These are phyloP conservation scores for Ageneiosus marmoratus DNA, from an alignment of 2,113 vertebrate genomes.

Conservation along the genomic window DNA sequence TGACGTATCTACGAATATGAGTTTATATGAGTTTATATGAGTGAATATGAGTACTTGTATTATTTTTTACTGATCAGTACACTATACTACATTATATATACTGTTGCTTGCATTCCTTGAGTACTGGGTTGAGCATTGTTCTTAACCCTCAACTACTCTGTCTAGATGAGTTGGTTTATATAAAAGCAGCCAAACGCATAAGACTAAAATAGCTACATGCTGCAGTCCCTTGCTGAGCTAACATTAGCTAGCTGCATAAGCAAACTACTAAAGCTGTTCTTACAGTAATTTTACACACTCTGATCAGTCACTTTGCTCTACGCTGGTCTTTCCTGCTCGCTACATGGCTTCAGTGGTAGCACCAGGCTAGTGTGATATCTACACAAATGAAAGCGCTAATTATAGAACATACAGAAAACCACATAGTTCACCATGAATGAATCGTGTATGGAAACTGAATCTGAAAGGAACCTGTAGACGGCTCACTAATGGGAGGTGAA, in stretches of 20 bases:
- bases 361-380: background rate
- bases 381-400: background rate
- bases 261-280: background rate
- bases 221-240: background rate
- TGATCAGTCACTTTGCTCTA: background rate
- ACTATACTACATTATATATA: background rate
- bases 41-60: no score
- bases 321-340: background rate
- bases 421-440: background rate
- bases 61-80: background rate
- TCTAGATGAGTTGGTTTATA: background rate
- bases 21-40: no score
- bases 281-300: no score
- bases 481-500: background rate
- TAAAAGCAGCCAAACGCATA: background rate
- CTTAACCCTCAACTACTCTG: background rate
- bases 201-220: background rate
- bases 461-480: background rate
- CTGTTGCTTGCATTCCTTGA: background rate
- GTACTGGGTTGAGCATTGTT: background rate
- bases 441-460: background rate
- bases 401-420: background rate
- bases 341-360: background rate
- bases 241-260: background rate
- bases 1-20: no score